Conservation (phyloP, 1,140 invertebrate genomes). For the Dysdera silvatica region DNA sequence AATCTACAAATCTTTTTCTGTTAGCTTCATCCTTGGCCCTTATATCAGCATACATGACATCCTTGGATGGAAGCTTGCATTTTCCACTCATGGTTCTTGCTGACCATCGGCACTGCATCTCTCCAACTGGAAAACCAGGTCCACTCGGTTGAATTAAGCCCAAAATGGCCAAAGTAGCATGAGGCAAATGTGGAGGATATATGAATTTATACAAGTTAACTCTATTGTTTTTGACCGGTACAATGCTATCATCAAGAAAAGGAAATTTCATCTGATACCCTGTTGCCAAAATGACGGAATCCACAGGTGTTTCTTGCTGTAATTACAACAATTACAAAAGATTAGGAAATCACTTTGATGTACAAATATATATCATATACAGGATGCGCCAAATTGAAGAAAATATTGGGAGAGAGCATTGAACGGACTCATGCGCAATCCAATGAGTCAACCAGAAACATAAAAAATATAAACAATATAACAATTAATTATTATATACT, state of each 20-base stretch:
- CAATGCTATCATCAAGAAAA: constrained; percentile 35
- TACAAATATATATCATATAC: no score
- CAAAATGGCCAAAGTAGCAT: constrained; percentile 45
- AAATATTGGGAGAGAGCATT: no score
- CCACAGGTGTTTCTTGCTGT: constrained; percentile 32
- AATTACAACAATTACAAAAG: no score
- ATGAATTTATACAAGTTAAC: constrained; percentile 47
- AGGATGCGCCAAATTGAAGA: no score
- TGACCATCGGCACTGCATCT: constrained; percentile 49
- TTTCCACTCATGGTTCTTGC: constrained; percentile 24
- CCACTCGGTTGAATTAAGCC: constrained; percentile 50
- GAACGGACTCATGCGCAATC: no score
- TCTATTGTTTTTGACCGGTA: constrained; percentile 39
- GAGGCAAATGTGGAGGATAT: constrained; percentile 41
- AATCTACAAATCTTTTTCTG: constrained; percentile 28
- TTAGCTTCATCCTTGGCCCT: constrained; percentile 25
- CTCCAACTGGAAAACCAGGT: constrained; percentile 47
- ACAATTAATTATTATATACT: no score
- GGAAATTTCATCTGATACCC: constrained; percentile 45
- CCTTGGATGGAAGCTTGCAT: constrained; percentile 13
- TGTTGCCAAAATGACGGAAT: constrained; percentile 42
- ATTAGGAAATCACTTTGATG: no score
- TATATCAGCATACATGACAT: constrained; percentile 27
- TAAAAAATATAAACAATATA: no score
- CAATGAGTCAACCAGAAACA: no score